A percentile compares a stretch with the other conserved stretches of the same genome.
These are phyloP conservation scores for Platysteira castanea DNA, from an alignment of 2,113 vertebrate species.

Conservation along the genomic window DNA sequence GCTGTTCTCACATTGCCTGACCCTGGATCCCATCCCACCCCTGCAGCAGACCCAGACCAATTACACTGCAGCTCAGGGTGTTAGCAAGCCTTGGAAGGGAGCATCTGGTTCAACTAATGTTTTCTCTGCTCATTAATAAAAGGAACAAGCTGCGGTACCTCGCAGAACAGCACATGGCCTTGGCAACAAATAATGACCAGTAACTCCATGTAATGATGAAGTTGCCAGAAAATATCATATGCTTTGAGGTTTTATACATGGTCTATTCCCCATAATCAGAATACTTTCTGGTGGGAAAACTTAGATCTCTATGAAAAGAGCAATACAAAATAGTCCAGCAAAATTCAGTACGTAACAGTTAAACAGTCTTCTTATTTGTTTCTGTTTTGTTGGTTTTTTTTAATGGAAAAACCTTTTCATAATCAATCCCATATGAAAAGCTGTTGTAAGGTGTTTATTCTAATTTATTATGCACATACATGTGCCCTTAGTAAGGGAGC, in stretches of 20 bases:
- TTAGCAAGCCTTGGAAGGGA: neutral
- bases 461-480: slow-evolving; percentile 20
- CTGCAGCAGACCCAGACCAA: neutral
- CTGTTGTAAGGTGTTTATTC: neutral
- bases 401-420: neutral
- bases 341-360: neutral
- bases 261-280: neutral
- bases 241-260: neutral
- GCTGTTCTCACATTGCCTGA: neutral
- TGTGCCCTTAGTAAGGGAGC: neutral
- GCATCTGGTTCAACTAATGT: neutral
- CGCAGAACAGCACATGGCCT: neutral
- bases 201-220: neutral
- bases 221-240: slow-evolving; percentile 35
- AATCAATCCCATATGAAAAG: neutral
- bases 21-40: neutral
- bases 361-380: neutral
- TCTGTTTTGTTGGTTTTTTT: fast-evolving
- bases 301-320: neutral
- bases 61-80: neutral
- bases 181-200: slow-evolving; percentile 15
- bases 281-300: neutral
- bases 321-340: neutral
- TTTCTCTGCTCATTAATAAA: slow-evolving; percentile 29
- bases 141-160: slow-evolving; percentile 46